These are phyloP conservation scores for Sorex fumeus DNA, from an alignment of 2,113 vertebrate genomes.

Conservation along the genomic window DNA sequence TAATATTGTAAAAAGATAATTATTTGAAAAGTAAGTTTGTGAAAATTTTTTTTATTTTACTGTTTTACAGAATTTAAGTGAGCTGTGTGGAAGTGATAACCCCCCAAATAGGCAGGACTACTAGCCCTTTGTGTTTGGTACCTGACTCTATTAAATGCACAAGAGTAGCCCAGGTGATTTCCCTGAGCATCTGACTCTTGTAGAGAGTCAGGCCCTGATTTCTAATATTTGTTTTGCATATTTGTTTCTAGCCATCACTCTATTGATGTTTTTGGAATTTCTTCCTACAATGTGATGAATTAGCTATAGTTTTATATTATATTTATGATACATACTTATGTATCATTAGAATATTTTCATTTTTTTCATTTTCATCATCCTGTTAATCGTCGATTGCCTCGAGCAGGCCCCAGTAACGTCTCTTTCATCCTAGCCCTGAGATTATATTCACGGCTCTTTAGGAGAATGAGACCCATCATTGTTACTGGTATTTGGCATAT, in stretches of 20 bases:
- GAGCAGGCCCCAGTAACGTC: too few species aligned
- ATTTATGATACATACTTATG: background rate
- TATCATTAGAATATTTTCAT: too few species aligned
- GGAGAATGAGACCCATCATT: too few species aligned
- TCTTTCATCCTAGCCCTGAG: too few species aligned
- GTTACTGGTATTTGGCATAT: too few species aligned
- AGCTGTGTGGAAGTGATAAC: background rate
- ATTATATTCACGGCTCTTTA: too few species aligned
- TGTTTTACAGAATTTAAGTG: background rate
- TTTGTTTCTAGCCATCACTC: background rate
- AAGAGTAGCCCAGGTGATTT: background rate
- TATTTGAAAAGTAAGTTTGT: constrained; percentile 33
- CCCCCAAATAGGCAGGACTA: background rate
- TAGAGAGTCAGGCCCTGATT: background rate
- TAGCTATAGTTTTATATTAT: background rate
- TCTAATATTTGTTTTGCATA: background rate
- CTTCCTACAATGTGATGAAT: background rate
- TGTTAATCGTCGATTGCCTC: too few species aligned
- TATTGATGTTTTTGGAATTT: background rate
- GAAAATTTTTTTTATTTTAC: background rate
- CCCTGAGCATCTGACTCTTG: background rate
- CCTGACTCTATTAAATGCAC: too few species aligned
- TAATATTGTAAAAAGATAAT: background rate
- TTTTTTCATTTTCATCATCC: too few species aligned
- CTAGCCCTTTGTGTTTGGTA: too few species aligned